Percentiles rank a stretch among this genome's conserved stretches.
These are phyloP conservation scores for Leucoraja ocellata DNA, from an alignment of 2,797 vertebrate species.

Conservation along the genomic window DNA sequence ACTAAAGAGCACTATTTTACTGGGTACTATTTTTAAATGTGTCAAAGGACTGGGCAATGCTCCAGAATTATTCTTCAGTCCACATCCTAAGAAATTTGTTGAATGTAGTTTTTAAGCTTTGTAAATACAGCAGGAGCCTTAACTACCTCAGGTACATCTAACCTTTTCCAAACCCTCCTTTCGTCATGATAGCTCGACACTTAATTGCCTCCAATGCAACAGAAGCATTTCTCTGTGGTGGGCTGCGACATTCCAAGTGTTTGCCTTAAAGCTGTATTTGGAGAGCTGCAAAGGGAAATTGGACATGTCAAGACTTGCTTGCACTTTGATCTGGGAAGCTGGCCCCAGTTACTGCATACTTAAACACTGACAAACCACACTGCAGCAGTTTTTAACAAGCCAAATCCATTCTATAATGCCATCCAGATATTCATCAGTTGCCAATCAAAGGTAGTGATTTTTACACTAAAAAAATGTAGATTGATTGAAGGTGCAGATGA, in stretches of 20 bases:
- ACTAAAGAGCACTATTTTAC: slow-evolving; percentile 15
- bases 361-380: background rate
- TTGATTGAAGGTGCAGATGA: background rate
- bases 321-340: background rate
- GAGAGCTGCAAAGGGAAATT: background rate
- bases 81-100: background rate
- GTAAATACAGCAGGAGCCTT: background rate
- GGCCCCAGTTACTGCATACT: background rate
- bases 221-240: background rate
- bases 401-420: background rate
- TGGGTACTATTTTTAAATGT: slow-evolving; percentile 26
- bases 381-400: background rate
- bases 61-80: background rate
- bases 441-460: background rate
- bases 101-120: slow-evolving; percentile 31
- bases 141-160: slow-evolving; percentile 32
- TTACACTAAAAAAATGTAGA: background rate
- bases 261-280: background rate
- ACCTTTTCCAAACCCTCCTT: background rate
- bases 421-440: background rate
- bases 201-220: background rate
- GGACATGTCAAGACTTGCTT: background rate
- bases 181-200: background rate
- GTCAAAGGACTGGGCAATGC: background rate
- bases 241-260: too few species aligned